Conservation (phyloP, 2,113 vertebrate genomes). For the Morone saxatilis region DNA sequence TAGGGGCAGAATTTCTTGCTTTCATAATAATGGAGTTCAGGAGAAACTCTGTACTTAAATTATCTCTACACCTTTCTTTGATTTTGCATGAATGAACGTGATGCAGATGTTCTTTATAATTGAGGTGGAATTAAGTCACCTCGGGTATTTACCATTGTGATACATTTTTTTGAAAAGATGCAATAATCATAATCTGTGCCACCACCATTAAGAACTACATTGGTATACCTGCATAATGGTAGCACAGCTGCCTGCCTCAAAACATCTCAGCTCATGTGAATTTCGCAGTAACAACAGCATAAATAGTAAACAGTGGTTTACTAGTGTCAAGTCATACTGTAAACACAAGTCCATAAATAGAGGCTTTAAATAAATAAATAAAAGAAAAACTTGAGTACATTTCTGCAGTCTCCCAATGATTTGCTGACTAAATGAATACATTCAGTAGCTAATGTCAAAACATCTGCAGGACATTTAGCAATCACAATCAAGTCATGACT, state of each 20-base stretch:
- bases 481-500: slow-evolving; percentile 26
- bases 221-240: not conserved
- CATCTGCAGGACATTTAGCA: slow-evolving; percentile 29
- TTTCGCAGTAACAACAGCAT: not conserved
- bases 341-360: not conserved
- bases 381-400: slow-evolving; percentile 9
- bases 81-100: slow-evolving; percentile 39
- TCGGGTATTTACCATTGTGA: not conserved
- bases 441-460: slow-evolving; percentile 39
- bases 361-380: not conserved
- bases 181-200: slow-evolving; percentile 23
- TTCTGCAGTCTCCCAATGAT: not conserved
- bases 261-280: not conserved
- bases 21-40: slow-evolving; percentile 26
- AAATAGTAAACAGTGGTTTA: not conserved
- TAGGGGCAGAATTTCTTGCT: not conserved
- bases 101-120: slow-evolving; percentile 11
- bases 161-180: slow-evolving; percentile 3
- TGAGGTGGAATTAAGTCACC: slow-evolving; percentile 18
- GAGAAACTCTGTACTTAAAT: slow-evolving; percentile 22
- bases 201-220: not conserved
- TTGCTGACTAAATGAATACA: slow-evolving; percentile 28
- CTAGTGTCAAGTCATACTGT: not conserved
- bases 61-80: slow-evolving; percentile 2
- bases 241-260: not conserved